phyloP scores from a whole-genome alignment of 2,797 vertebrate species.

The Acrocephalus scirpaceus region DNA sequence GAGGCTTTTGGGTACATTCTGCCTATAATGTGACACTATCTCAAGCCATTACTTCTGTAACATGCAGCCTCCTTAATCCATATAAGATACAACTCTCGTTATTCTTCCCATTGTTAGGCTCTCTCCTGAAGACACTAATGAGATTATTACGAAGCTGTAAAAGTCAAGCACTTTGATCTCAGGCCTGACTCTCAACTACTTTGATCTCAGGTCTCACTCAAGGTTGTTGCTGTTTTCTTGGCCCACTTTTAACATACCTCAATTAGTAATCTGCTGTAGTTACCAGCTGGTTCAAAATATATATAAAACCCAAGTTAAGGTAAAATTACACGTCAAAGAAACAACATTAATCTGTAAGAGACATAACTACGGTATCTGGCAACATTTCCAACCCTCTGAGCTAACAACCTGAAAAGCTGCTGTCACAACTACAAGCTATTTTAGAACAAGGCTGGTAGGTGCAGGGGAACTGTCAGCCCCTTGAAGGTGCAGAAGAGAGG shows the following conservation, averaged over 20 bases:
- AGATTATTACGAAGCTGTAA: constrained; percentile 30
- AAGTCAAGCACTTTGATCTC: constrained; percentile 45
- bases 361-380: background rate
- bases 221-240: constrained; percentile 12
- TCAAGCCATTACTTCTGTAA: background rate
- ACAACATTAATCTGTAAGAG: background rate
- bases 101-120: constrained; percentile 2
- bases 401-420: background rate
- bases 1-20: constrained; percentile 14
- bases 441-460: background rate
- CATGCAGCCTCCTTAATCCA: constrained; percentile 12
- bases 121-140: constrained; percentile 39
- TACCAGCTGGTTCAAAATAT: background rate
- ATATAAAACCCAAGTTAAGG: background rate
- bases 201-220: constrained; percentile 25
- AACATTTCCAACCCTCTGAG: background rate
- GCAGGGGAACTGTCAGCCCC: background rate
- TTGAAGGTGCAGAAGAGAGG: background rate
- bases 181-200: background rate
- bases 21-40: background rate
- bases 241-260: background rate
- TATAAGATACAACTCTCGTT: background rate
- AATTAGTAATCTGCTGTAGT: background rate
- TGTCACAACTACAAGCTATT: background rate
- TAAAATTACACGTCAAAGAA: constrained; percentile 2